Percentiles rank a stretch among this genome's conserved stretches.
Evolutionary conservation across 2,113 vertebrate species (phyloP).

Genomic region (Platanista minor): DNA sequence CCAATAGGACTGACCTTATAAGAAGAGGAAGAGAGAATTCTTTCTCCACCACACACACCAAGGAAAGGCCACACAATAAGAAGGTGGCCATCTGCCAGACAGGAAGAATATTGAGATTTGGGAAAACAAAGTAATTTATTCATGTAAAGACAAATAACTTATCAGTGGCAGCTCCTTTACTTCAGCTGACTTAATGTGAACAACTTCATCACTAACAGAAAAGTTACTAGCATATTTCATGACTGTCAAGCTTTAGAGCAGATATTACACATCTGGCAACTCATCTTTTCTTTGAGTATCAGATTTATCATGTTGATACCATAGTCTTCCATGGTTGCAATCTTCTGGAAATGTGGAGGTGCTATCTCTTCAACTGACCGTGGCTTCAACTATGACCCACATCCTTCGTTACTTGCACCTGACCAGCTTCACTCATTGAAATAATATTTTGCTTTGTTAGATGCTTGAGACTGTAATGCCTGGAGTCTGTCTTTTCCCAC

Average conservation of each 20-base stretch:
- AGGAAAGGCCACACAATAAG: neutral
- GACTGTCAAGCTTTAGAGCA: neutral
- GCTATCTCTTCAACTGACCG: neutral
- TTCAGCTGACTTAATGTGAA: neutral
- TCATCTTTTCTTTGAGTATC: neutral
- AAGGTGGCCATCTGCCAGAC: neutral
- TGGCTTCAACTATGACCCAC: fast-evolving
- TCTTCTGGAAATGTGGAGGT: neutral
- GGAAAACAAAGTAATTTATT: neutral
- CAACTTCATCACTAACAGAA: neutral
- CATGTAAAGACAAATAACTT: neutral
- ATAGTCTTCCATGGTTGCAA: neutral
- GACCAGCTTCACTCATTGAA: neutral
- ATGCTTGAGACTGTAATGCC: no score
- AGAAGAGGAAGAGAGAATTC: neutral
- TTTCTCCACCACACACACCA: neutral
- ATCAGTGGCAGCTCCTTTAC: neutral
- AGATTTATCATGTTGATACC: neutral
- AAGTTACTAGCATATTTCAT: neutral
- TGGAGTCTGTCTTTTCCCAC: neutral
- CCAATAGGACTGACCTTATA: neutral
- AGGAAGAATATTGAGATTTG: neutral
- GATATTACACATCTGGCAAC: neutral
- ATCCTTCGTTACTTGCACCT: neutral
- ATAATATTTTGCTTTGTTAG: neutral